Conservation (phyloP, 2,888 invertebrate genomes). For the Nomada hirtipes region DNA sequence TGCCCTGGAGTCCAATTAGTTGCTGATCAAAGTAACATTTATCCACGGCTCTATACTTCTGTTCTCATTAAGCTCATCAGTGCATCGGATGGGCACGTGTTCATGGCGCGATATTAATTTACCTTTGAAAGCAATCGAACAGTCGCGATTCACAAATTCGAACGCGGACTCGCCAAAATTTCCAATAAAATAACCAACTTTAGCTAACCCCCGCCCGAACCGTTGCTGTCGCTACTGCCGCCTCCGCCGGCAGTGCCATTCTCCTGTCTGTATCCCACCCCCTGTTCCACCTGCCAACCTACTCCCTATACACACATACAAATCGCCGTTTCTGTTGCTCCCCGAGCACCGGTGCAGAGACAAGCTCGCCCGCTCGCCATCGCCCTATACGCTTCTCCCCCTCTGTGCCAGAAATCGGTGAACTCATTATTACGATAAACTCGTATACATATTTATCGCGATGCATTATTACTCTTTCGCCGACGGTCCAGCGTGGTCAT, state of each 20-base stretch:
- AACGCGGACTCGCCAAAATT: constrained; percentile 73
- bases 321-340: constrained; percentile 20
- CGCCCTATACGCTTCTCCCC: constrained; percentile 47
- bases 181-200: constrained; percentile 75
- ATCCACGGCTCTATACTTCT: constrained; percentile 74
- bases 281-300: background rate
- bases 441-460: constrained; percentile 78
- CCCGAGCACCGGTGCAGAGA: constrained; percentile 21
- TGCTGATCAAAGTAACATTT: constrained; percentile 74
- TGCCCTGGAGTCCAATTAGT: constrained; percentile 72
- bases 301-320: constrained; percentile 14
- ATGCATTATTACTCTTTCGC: constrained; percentile 79
- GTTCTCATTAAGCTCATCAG: constrained; percentile 76
- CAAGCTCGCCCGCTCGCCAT: constrained; percentile 33
- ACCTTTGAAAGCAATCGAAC: constrained; percentile 76
- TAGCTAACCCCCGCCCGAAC: constrained; percentile 46
- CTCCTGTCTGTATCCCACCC: constrained; percentile 29
- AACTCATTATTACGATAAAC: constrained; percentile 81
- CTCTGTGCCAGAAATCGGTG: constrained; percentile 73
- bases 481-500: constrained; percentile 75
- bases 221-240: constrained; percentile 53
- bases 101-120: constrained; percentile 76
- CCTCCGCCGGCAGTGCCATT: constrained; percentile 51
- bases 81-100: constrained; percentile 75
- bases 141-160: constrained; percentile 74